Base-by-base conservation (phyloP, 2,113 vertebrate genomes). In the Salvelinus fontinalis region DNA sequence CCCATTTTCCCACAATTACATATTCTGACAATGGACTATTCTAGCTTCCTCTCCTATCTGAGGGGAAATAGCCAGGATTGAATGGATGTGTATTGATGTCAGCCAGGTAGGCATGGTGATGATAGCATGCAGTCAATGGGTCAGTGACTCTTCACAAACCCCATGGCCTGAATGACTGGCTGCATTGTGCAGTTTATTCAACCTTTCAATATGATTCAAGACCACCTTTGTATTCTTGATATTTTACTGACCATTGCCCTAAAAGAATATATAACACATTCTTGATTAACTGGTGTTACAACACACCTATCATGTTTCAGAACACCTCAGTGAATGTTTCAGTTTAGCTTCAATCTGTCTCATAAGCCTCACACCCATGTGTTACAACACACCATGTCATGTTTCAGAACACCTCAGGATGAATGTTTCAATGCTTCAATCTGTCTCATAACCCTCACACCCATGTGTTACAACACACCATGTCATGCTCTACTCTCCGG, bases 61-160 rank as follows among this genome's bases (percentile, higher is more conserved):
- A 77, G 86, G 88, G 87, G 81, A 86, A 87, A 85, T 82, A 51
- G 80, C 84, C 80, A 48, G 68, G 76, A 83, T 88, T 85, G 87
- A 89, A 91, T 44, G 39, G 9, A 44, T 89, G 89, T 81, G 85
- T 83, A 89, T 86, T 88, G 87, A 89, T 89, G 86, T 88, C 84
- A 83, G 84, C 83, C 84, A 89, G 88, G 83, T 90, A 86, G 67
- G 27, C 29, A 86, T 89, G 89, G 91, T 44, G 39, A 44, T 91
- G 89, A 87, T 81, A 60, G 88, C 85, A 29, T 67, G 24, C 5
- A 75, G 88, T 64, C 77, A 74, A 86, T 87, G 87, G 91, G 84
- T 91, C 88, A 89, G 27, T 75, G 87, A 70, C 39, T 88, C 79
- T 80, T 83, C 73, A 82, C 86, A 82, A 84, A 82, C 79, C 22